Base-by-base conservation (phyloP, 2,888 invertebrate genomes). In the Endotricha flammealis region DNA sequence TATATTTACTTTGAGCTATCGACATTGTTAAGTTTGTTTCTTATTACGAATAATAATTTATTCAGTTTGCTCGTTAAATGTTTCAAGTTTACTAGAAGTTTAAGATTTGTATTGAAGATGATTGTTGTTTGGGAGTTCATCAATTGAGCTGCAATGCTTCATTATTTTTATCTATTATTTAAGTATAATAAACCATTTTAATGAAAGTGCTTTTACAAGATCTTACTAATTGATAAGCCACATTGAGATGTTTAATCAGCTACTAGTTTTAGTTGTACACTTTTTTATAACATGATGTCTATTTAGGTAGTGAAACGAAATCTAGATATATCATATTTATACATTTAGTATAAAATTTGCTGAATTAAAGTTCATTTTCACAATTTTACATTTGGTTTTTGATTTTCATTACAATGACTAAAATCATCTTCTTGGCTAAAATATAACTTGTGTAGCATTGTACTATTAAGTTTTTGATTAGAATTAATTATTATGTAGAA, bases 321-420 rank as follows among this genome's bases (percentile, higher is more conserved):
- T 83, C 81, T 83, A 83, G 83, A 82, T 85, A 83, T 85, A 85
- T 81, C 81, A 81, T 85, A 86, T 86, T 86, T 86, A 86, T 86
- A 86, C 85, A 85, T 83, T 85, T 85, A 86, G 86, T 83, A 85
- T 86, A 83, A 86, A 85, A 81, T 81, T 83, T 85, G 83, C 83
- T 83, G 83, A 83, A 86, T 85, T 81, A 85, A 85, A 86, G 77
- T 85, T 86, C 85, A 85, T 86, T 86, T 85, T 86, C 85, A 86
- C 82, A 80, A 83, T 82, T 86, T 85, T 83, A 77, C 58, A 58
- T 53, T 53, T 64, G 70, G 63, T 75, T 78, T n/a, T 77, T 68
- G 50, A 52, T 68, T 61, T 50, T 16, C 24, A 16, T 16, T 2
- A 12, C 10, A 3, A 1, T 24, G 11, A 24, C 24, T n/a, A n/a